phyloP scores from a whole-genome alignment of 2,888 invertebrate genomes.

The Graphium colonna region DNA sequence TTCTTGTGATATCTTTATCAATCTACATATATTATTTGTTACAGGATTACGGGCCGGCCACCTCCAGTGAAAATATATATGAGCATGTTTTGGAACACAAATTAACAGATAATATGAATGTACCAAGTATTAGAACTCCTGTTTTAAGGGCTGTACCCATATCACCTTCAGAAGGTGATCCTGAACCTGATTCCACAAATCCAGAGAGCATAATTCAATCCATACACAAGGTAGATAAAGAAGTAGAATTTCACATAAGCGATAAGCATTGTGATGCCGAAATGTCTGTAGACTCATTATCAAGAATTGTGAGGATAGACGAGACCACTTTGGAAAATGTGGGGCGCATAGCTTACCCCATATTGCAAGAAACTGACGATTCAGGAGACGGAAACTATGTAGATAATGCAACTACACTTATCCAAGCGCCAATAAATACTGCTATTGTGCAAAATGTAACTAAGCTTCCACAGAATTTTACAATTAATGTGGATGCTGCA shows the following conservation, averaged over 20 bases:
- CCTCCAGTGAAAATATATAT: constrained; percentile 75
- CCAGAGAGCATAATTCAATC: constrained; percentile 70
- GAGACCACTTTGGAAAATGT: constrained; percentile 62
- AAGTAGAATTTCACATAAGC: constrained; percentile 65
- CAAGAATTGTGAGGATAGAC: constrained; percentile 68
- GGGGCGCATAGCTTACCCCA: constrained; percentile 62
- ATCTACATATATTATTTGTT: constrained; percentile 44
- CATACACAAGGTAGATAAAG: constrained; percentile 57
- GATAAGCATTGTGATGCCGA: constrained; percentile 62
- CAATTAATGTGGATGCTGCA: constrained; percentile 71
- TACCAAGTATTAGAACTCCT: constrained; percentile 68
- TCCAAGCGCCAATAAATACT: constrained; percentile 65
- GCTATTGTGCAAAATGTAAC: constrained; percentile 73
- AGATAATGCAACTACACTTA: constrained; percentile 63
- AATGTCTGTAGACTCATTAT: constrained; percentile 64
- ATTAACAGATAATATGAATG: constrained; percentile 71
- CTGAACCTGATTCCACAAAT: constrained; percentile 73
- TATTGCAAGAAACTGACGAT: constrained; percentile 66
- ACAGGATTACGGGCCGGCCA: constrained; percentile 77
- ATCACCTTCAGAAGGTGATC: constrained; percentile 59
- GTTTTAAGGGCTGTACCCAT: constrained; percentile 65
- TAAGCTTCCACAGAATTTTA: constrained; percentile 71
- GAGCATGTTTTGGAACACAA: constrained; percentile 70
- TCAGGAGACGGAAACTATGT: constrained; percentile 62
- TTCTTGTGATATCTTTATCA: too few species aligned